Conservation (phyloP, 35 echinoderm and acorn worm species). For the Apostichopus californicus region DNA sequence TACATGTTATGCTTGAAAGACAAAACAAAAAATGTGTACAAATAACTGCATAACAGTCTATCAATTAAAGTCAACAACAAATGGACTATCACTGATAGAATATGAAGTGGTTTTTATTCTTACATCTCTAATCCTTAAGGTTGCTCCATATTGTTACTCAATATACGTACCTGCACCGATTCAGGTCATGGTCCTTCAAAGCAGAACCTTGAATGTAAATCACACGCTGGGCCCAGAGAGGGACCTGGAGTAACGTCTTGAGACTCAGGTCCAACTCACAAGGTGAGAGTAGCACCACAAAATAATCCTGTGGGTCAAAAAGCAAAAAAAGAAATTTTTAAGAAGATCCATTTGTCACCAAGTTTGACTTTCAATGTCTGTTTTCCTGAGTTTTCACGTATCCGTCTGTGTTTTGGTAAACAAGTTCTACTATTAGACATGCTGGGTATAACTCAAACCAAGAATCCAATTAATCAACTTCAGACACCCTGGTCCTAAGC, state of each 20-base stretch:
- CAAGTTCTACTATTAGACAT: too few relatives aligned
- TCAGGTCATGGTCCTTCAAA: slow-evolving; percentile 84
- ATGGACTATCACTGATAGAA: too few relatives aligned
- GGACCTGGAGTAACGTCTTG: slow-evolving; percentile 80
- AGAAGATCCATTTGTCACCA: not conserved
- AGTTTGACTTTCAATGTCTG: not conserved
- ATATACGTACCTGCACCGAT: slow-evolving; percentile 75
- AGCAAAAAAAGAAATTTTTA: slow-evolving; percentile 24
- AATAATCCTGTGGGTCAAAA: slow-evolving; percentile 75
- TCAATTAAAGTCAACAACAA: too few relatives aligned
- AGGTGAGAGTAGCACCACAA: slow-evolving; percentile 93
- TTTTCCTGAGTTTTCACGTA: not conserved
- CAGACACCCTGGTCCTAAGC: too few relatives aligned
- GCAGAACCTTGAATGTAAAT: slow-evolving; percentile 96
- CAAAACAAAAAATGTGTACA: too few relatives aligned
- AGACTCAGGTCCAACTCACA: slow-evolving; percentile 84
- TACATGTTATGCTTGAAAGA: not conserved
- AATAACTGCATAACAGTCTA: too few relatives aligned
- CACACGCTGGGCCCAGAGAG: slow-evolving; percentile 92
- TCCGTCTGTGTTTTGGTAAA: not conserved
- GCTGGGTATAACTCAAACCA: too few relatives aligned
- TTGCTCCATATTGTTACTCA: not conserved
- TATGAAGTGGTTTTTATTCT: too few relatives aligned
- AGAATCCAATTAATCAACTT: too few relatives aligned
- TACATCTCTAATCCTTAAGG: too few relatives aligned